phyloP scores from a whole-genome alignment of 2,888 invertebrate species.

The Onthophagus sagittarius region DNA sequence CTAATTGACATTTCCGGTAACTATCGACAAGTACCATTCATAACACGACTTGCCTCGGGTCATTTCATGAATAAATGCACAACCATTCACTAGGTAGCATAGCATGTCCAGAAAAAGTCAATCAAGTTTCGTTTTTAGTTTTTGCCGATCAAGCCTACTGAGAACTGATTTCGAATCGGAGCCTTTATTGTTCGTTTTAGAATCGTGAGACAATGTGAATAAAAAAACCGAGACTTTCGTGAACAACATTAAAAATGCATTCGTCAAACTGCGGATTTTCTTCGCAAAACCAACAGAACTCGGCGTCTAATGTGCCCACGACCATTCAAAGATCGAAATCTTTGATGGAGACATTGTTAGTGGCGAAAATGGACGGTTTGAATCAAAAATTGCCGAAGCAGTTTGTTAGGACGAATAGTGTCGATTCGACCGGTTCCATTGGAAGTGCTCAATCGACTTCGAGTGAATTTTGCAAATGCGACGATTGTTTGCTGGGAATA shows the following conservation, averaged over 20 bases:
- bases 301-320: slow-evolving; percentile 32
- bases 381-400: slow-evolving; percentile 38
- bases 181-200: not conserved
- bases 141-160: not conserved
- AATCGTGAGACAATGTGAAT: not conserved
- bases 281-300: not conserved
- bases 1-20: not conserved
- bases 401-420: slow-evolving; percentile 69
- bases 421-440: slow-evolving; percentile 61
- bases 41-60: not conserved
- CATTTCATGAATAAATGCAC: not conserved
- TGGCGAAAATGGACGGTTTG: slow-evolving; percentile 75
- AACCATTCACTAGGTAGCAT: not conserved
- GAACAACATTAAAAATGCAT: not conserved
- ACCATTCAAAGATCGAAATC: slow-evolving; percentile 63
- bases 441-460: slow-evolving; percentile 65
- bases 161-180: not conserved
- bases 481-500: slow-evolving; percentile 79
- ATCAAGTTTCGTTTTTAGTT: not conserved
- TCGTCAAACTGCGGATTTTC: not conserved
- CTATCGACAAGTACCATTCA: not conserved
- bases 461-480: slow-evolving; percentile 76
- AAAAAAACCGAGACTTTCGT: not conserved
- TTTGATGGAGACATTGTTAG: slow-evolving; percentile 76
- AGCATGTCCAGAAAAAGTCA: not conserved